Evolutionary conservation across 2,888 invertebrate species (phyloP), one percentile per base, ranked within the genome.

Genomic region (Cremastinae sp.): DNA sequence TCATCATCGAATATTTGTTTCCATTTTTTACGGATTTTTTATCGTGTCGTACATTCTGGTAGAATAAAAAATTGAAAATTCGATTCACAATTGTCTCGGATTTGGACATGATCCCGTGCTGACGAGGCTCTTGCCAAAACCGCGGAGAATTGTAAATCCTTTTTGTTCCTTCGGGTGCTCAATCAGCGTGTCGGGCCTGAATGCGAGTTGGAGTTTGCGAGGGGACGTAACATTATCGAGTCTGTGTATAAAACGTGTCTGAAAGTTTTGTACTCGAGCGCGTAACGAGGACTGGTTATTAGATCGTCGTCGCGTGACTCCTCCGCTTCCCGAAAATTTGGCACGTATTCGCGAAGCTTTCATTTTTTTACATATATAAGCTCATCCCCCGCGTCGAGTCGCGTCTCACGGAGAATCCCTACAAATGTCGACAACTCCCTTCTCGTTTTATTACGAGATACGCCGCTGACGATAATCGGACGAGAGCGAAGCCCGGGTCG

Each of bases 401-500:
- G 22, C 22, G 22, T 45, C 53, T 45, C 20, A 53, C 36, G 34
- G 16, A 36, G 74, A 74, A 79, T 51, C 77, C 72, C 54, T 77
- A 79, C 38, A 65, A 77, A 69, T 69, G 74, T 61, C 20, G 22
- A 20, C 61, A 43, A 59, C 56, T 51, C 12, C 22, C 61, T 53
- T 65, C 61, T 49, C 65, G 65, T 74, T 79, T 56, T 71, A 76
- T 76, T 65, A 73, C 56, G 61, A 61, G 66, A 66, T 78, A 75
- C 51, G 53, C 65, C 5, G 59, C 61, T 76, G 73, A 75, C 73
- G 66, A 73, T 65, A 78, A 75, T 53, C 56, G 53, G 53, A 38
- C 54, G 43, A 62, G 68, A 65, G 34, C 16, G 69, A 69, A 62
- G 34, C 59, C 69, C 54, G 58, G 34, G 41, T 65, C 53, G 16